phyloP scores from a whole-genome alignment of 2,797 vertebrate species.

The Pogonophryne albipinna region DNA sequence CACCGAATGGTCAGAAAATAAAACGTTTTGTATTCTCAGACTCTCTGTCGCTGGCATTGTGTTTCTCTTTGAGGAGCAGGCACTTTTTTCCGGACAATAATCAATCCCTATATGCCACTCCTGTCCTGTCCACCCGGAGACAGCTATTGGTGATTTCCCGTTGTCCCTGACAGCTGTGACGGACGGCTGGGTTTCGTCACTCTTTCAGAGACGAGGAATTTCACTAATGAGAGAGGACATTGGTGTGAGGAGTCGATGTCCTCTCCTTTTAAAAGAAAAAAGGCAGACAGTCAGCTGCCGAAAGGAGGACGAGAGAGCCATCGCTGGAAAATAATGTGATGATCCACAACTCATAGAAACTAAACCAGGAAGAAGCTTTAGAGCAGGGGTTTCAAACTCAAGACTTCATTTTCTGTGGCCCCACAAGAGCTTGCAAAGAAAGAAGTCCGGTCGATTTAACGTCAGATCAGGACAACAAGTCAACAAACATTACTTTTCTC shows the following conservation, averaged over 20 bases:
- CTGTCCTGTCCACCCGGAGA: not conserved
- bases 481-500: too few species aligned
- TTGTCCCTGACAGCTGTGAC: constrained; percentile 15
- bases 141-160: not conserved
- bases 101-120: not conserved
- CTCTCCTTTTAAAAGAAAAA: too few species aligned
- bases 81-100: constrained; percentile 8
- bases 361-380: not conserved
- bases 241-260: not conserved
- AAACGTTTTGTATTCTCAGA: not conserved
- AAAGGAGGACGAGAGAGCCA: not conserved
- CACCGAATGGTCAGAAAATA: not conserved
- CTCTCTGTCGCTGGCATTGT: not conserved
- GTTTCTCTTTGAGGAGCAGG: constrained; percentile 7
- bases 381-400: too few species aligned
- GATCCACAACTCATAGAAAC: not conserved
- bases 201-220: not conserved
- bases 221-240: constrained; percentile 6
- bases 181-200: not conserved
- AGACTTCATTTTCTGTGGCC: too few species aligned
- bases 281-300: not conserved
- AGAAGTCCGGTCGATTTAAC: too few species aligned
- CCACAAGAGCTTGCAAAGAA: too few species aligned
- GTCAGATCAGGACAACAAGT: too few species aligned
- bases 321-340: not conserved